phyloP scores from a whole-genome alignment of 2,888 invertebrate species.

The Drosophila meridiana region DNA sequence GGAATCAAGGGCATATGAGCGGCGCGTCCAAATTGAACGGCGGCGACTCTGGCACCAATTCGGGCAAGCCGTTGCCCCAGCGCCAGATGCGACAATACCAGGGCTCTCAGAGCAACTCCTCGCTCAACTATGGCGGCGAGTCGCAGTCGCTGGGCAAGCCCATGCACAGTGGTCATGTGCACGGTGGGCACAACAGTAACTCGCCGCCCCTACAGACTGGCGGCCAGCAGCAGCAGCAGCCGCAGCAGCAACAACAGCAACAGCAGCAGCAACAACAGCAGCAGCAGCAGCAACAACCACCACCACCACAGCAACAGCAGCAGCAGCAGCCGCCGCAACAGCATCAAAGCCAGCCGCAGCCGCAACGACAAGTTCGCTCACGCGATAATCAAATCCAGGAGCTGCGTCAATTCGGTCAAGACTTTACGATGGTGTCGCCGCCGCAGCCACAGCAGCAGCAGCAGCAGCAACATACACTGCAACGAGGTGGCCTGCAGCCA shows the following conservation, averaged over 20 bases:
- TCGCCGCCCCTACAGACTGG: conserved; percentile 80
- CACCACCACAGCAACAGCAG: conserved; percentile 29
- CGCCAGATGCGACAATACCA: conserved; percentile 83
- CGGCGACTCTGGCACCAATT: conserved; percentile 76
- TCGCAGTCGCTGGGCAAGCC: conserved; percentile 74
- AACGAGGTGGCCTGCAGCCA: conserved; percentile 60
- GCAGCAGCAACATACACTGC: conserved; percentile 72
- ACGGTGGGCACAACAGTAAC: conserved; percentile 72
- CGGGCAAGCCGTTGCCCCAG: conserved; percentile 82
- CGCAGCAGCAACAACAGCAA: conserved; percentile 32
- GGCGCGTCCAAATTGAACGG: conserved; percentile 83
- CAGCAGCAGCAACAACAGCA: conserved; percentile 47
- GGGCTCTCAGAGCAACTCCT: conserved; percentile 76
- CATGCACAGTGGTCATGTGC: conserved; percentile 79
- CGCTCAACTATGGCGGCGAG: conserved; percentile 77
- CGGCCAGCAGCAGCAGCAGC: conserved; percentile 43
- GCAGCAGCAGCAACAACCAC: conserved; percentile 46
- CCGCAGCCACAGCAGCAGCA: conserved; percentile 81
- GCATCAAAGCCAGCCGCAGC: conserved; percentile 49
- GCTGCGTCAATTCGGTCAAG: conserved; percentile 91
- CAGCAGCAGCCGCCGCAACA: conserved; percentile 47
- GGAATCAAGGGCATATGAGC: conserved; percentile 77
- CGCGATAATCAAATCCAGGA: conserved; percentile 86
- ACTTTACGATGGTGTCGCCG: conserved; percentile 86
- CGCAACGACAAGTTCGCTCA: conserved; percentile 80